phyloP scores from a whole-genome alignment of 2,797 vertebrate genomes.

The Leptoclinus maculatus region DNA sequence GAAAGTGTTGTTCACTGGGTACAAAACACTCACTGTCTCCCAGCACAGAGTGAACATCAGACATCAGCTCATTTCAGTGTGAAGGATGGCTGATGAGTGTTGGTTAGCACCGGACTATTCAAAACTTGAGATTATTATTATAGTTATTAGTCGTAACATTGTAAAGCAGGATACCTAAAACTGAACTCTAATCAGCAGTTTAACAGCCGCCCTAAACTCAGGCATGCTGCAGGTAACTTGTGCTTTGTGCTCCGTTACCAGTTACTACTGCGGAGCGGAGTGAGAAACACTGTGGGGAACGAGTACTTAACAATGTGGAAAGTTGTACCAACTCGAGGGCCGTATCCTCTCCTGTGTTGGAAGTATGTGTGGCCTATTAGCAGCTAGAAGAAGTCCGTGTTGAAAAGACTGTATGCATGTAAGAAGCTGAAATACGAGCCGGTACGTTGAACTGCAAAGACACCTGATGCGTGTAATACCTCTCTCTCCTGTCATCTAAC shows the following conservation, averaged over 20 bases:
- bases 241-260: no score
- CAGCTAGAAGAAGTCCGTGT: neutral
- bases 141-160: neutral
- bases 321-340: neutral
- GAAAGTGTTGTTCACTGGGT: constrained; percentile 14
- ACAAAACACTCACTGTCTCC: neutral
- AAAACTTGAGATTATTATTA: no score
- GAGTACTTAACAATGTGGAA: neutral
- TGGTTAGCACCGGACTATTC: no score
- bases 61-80: neutral
- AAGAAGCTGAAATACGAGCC: neutral
- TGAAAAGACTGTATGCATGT: neutral
- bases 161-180: neutral
- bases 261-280: no score
- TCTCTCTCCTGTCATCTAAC: neutral
- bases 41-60: neutral
- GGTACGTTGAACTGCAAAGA: neutral
- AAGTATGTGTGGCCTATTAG: neutral
- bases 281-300: neutral
- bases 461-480: neutral
- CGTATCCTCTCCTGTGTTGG: neutral
- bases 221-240: neutral
- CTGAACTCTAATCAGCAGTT: neutral
- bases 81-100: neutral
- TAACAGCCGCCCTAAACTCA: neutral